Evolutionary conservation across 1,140 invertebrate species (phyloP), one percentile per base, ranked within the genome.

Genomic region (Paraescarpia echinospica): DNA sequence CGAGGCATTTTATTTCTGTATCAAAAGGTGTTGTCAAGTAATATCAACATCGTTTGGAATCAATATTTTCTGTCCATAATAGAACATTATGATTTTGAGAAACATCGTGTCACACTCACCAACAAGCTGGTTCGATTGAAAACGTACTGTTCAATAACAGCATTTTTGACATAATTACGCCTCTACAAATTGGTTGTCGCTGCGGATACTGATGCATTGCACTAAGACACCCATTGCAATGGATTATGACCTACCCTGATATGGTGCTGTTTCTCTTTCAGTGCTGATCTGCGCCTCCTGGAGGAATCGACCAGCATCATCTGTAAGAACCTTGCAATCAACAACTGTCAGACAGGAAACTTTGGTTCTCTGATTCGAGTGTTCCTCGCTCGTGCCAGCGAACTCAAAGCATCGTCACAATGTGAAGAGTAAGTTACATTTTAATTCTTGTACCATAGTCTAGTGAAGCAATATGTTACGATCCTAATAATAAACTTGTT

Each of bases 281-380:
- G 98, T 94, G 97, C 98, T 94, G 98, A 98, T 94, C 97, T 98
- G 94, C 96, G 98, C n/a, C 96, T 97, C 89, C 96, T 99, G 90
- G 98, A 99, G 94, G 97, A 98, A 48, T 97, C 97, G 90, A 97
- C 97, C 2, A 95, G 98, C 12, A 96, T 96, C 33, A 94, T 95
- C 6, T 95, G 95, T 93, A 95, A 96, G 92, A 96, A 95, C 90
- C 94, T 96, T 93, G 95, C 95, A 48, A 95, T 96, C 34, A 99
- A 99, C 95, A 99, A 99, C 96, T 96, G 97, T 89, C 97, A 97
- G 91, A 98, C 98, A 12, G 98, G 98, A 34, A 99, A 99, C 96
- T 97, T 99, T 94, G 97, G 98, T 34, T 97, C 98, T 1, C 95
- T 99, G 14, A 97, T 99, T 35, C 97, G 98, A 93, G 98, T 99